Base-by-base conservation (phyloP, 2,113 vertebrate species). In the Donacobius atricapilla region DNA sequence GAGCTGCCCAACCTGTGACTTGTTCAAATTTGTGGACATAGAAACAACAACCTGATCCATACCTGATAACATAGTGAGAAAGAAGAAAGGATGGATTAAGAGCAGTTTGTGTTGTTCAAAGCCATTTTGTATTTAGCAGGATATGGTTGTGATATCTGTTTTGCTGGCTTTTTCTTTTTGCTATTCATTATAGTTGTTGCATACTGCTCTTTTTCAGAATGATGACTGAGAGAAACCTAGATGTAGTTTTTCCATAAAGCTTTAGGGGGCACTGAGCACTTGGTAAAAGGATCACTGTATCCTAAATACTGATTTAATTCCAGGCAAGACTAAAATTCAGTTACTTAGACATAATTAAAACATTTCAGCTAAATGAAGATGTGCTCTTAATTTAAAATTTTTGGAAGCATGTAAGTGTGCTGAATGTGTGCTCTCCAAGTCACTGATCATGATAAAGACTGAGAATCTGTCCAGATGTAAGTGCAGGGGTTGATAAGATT, bases 201-300 rank as follows among this genome's bases (percentile, higher is more conserved):
- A 9, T 63, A 21, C 44, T 91, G 7, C 2, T 1, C 12, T 50
- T 87, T 86, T 89, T 78, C 45, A 75, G 81, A 87, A 61, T 40
- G 39, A 27, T 81, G 57, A 21, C 83, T 76, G 71, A 64, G 22
- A 35, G 28, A 45, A 61, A 33, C 13, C 5, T 61, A 68, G 53
- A 15, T 91, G 89, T 84, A 96, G 44, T 87, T 91, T 92, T 79
- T 48, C 83, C 11, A 7, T 76, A 48, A 56, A 84, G 33, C 93
- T 90, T 79, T 94, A 90, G 93, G 91, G 91, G 86, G 93, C 90
- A 78, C 57, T 87, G 57, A 45, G 57, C 12, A 23, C 57, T 64
- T 58, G 17, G 16, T 82, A 71, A 68, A 68, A 83, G 51, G 30
- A 69, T 84, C 37, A 15, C 19, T 69, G 2, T 73, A 39, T 85